Evolutionary conservation across 2,888 invertebrate species (phyloP).

Genomic region (Lissonota sp.): DNA sequence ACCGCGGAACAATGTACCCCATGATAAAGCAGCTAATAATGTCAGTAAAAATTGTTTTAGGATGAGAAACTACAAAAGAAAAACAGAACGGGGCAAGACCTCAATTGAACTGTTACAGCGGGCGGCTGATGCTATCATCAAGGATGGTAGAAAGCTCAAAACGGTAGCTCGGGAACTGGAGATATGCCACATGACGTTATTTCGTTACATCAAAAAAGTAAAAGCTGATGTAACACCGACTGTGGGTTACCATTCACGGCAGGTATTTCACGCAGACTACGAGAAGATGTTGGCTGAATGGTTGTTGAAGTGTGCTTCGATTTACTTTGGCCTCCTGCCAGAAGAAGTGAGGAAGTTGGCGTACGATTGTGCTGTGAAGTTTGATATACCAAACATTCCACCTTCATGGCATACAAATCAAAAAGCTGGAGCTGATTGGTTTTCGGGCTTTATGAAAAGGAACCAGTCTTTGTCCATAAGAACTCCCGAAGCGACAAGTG

Average conservation of each 20-base stretch:
- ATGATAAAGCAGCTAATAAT: background rate
- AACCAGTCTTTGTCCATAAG: conserved; percentile 43
- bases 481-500: conserved; percentile 45
- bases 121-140: background rate
- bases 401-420: background rate
- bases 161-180: conserved; percentile 14
- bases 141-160: conserved; percentile 3
- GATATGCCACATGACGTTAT: conserved; percentile 38
- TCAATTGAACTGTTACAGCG: background rate
- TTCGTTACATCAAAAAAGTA: conserved; percentile 20
- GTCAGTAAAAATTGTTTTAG: background rate
- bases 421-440: conserved; percentile 29
- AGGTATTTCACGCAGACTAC: conserved; percentile 22
- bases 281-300: conserved; percentile 10
- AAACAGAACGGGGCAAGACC: background rate
- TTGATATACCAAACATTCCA: background rate
- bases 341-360: background rate
- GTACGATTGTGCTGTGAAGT: background rate
- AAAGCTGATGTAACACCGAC: conserved; percentile 1
- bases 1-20: background rate
- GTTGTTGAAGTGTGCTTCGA: background rate
- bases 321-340: background rate
- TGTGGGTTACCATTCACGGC: conserved; percentile 20
- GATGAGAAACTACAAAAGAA: background rate
- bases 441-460: conserved; percentile 28